Evolutionary conservation across 1,140 invertebrate genomes (phyloP).

Genomic region (Ceratosolen fusciceps): DNA sequence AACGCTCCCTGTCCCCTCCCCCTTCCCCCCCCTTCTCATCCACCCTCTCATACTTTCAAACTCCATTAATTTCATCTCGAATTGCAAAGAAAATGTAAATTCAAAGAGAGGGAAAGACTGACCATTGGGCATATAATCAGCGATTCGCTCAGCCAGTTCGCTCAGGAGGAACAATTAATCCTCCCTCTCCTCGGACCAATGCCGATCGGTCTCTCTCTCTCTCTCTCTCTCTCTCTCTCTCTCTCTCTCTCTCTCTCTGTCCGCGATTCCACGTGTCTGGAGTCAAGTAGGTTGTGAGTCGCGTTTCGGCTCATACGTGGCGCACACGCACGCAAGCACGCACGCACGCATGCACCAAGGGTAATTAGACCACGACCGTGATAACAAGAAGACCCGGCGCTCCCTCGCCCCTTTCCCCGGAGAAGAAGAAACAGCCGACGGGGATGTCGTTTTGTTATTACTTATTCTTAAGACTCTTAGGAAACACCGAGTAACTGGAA

Average conservation of each 20-base stretch:
- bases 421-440: conserved; percentile 47
- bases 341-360: conserved; percentile 32
- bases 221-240: too few relatives aligned
- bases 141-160: too few relatives aligned
- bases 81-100: too few relatives aligned
- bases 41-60: too few relatives aligned
- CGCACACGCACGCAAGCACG: background rate
- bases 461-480: background rate
- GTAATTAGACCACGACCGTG: conserved; percentile 65
- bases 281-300: background rate
- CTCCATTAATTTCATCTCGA: too few relatives aligned
- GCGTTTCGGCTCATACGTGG: background rate
- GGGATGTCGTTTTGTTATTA: too few relatives aligned
- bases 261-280: background rate
- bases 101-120: too few relatives aligned
- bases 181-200: background rate
- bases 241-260: too few relatives aligned
- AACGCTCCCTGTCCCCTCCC: too few relatives aligned
- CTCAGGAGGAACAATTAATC: too few relatives aligned
- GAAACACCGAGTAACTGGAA: background rate
- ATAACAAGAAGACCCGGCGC: conserved; percentile 59
- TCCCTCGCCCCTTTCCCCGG: conserved; percentile 10
- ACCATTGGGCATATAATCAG: too few relatives aligned
- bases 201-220: background rate
- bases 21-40: too few relatives aligned